These are phyloP conservation scores for Mythimna impura DNA, from an alignment of 2,888 invertebrate species.

Conservation along the genomic window DNA sequence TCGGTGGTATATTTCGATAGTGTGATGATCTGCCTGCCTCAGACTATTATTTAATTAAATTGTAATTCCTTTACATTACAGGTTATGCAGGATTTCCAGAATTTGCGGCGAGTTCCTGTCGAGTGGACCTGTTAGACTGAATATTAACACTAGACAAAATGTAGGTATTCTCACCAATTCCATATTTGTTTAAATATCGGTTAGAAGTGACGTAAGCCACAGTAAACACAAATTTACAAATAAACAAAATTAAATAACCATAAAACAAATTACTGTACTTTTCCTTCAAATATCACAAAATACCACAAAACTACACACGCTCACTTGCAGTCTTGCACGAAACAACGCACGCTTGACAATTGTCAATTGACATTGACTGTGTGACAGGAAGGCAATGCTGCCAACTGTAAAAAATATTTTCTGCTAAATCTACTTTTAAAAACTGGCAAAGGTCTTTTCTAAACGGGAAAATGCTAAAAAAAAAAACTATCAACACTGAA, in stretches of 20 bases:
- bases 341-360: no score
- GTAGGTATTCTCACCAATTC: constrained; percentile 64
- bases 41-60: not conserved
- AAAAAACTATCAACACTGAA: no score
- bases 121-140: constrained; percentile 16
- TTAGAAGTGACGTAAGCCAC: constrained; percentile 36
- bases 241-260: constrained; percentile 23
- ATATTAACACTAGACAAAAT: not conserved
- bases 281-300: no score
- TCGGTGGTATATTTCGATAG: not conserved
- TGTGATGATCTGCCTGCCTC: not conserved
- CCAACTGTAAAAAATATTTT: no score
- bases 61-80: not conserved
- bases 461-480: no score
- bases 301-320: no score
- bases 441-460: no score
- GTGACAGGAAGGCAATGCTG: no score
- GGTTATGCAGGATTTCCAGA: constrained; percentile 1
- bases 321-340: no score
- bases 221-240: constrained; percentile 38
- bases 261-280: not conserved
- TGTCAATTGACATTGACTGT: no score
- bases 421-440: no score
- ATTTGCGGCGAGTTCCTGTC: constrained; percentile 14
- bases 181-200: constrained; percentile 59